These are phyloP conservation scores for Notechis scutatus DNA, from an alignment of 2,113 vertebrate genomes.

Conservation along the genomic window DNA sequence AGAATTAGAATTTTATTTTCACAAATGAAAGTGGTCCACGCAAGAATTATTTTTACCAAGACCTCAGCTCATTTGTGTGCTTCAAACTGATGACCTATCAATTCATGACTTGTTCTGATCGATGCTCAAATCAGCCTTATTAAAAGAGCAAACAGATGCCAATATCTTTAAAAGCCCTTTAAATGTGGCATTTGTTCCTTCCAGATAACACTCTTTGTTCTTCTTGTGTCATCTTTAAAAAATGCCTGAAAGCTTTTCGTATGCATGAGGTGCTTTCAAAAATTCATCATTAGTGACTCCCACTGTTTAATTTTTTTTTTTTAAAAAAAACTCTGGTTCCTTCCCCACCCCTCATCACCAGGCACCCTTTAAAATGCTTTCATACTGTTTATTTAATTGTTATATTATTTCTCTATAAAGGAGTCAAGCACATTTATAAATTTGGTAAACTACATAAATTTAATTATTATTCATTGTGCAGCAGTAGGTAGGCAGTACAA, in stretches of 20 bases:
- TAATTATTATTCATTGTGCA: background rate
- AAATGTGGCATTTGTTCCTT: background rate
- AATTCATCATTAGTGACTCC: background rate
- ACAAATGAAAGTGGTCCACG: constrained; percentile 17
- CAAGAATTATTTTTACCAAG: constrained; percentile 45
- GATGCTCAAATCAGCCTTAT: background rate
- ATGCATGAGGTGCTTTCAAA: background rate
- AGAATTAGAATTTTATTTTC: background rate
- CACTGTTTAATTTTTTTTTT: background rate
- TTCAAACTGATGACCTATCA: background rate
- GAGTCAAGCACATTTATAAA: background rate
- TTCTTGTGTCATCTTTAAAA: background rate
- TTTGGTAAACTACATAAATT: background rate
- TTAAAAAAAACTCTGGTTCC: background rate
- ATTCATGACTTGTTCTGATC: background rate
- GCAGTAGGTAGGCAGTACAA: background rate
- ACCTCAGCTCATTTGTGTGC: constrained; percentile 39
- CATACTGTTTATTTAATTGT: background rate
- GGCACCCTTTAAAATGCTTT: background rate
- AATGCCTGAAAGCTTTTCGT: background rate
- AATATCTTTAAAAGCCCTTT: background rate
- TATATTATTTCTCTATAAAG: background rate
- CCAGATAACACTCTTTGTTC: background rate
- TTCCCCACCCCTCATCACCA: background rate
- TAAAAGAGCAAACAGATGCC: background rate